Evolutionary conservation across 2,113 vertebrate genomes (phyloP).

Genomic region (Pavo muticus): DNA sequence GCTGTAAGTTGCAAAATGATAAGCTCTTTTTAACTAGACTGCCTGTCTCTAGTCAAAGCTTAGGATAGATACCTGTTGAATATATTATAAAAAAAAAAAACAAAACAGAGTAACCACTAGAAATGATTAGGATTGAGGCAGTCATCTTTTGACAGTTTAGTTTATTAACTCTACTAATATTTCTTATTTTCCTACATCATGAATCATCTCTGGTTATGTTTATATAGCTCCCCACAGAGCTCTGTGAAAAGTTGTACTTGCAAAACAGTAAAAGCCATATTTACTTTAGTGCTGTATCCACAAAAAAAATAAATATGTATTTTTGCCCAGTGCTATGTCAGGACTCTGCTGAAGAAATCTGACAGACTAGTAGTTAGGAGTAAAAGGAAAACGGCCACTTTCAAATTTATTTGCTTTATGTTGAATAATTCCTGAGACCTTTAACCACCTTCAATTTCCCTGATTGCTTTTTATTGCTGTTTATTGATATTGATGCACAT

Average conservation of each 20-base stretch:
- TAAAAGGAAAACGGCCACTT: neutral
- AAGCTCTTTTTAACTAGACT: neutral
- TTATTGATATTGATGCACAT: neutral
- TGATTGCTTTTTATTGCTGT: conserved; percentile 1
- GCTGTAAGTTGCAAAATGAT: neutral
- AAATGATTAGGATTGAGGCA: neutral
- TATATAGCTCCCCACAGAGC: neutral
- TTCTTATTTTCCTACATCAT: conserved; percentile 3
- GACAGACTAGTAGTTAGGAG: neutral
- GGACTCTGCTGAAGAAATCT: conserved; percentile 3
- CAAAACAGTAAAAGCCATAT: neutral
- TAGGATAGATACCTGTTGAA: neutral
- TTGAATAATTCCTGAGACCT: neutral
- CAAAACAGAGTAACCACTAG: neutral
- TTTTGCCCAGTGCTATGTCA: neutral
- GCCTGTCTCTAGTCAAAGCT: neutral
- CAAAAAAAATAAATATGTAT: neutral
- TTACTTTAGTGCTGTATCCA: neutral
- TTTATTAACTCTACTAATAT: conserved; percentile 26
- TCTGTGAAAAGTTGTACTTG: neutral
- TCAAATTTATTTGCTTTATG: conserved; percentile 8
- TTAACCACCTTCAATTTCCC: neutral
- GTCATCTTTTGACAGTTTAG: neutral
- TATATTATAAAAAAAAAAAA: neutral
- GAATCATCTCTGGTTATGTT: neutral